Conservation (phyloP, 2,797 vertebrate genomes). For the Microctenopoma steveboyesi region DNA sequence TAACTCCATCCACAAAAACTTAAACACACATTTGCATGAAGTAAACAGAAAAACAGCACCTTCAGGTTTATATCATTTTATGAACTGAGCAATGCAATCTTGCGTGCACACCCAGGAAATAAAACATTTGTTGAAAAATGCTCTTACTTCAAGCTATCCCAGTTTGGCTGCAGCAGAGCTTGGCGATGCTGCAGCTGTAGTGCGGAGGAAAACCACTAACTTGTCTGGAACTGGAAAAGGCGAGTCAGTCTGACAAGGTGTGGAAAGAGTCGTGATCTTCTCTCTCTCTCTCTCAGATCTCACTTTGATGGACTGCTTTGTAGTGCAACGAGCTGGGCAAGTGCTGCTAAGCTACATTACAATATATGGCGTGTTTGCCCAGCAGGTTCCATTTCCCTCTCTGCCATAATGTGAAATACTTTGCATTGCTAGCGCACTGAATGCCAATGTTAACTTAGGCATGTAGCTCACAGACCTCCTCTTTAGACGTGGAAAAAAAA, state of each 20-base stretch:
- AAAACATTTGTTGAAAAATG: neutral
- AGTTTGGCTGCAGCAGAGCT: slow-evolving; percentile 42
- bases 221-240: slow-evolving; percentile 60
- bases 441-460: slow-evolving; percentile 70
- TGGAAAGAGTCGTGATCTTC: slow-evolving; percentile 81
- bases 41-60: neutral
- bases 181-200: slow-evolving; percentile 28
- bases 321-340: slow-evolving; percentile 76
- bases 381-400: slow-evolving; percentile 76
- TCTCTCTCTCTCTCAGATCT: slow-evolving; percentile 78
- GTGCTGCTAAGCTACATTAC: slow-evolving; percentile 77
- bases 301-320: slow-evolving; percentile 81
- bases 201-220: slow-evolving; percentile 52
- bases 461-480: slow-evolving; percentile 62
- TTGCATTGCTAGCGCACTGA: slow-evolving; percentile 63
- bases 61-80: neutral
- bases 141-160: slow-evolving; percentile 14
- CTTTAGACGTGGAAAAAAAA: slow-evolving; percentile 45
- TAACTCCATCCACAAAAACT: neutral
- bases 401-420: slow-evolving; percentile 72
- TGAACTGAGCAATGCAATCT: neutral
- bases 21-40: neutral
- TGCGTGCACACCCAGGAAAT: neutral
- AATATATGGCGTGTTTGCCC: slow-evolving; percentile 75
- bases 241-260: slow-evolving; percentile 79